Evolutionary conservation across 2,888 invertebrate genomes (phyloP), one percentile per base, ranked within the genome.

Genomic region (Pristionchus maxplancki): DNA sequence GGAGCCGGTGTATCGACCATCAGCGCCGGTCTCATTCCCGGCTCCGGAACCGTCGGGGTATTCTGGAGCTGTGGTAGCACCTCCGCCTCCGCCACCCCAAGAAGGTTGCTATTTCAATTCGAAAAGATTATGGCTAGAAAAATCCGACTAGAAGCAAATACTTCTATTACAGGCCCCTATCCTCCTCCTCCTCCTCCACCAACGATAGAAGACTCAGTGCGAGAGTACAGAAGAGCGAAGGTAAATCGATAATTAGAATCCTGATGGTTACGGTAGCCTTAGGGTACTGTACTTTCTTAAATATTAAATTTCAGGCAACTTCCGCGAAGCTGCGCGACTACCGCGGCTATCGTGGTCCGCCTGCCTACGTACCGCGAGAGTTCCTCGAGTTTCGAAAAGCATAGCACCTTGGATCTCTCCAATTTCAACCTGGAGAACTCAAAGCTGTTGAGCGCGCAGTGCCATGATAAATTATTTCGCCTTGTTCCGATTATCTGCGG

Each of bases 11-110:
- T 78, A 78, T 44, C 9, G 78, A 13, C 78, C 78, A 28, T 78
- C 78, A n/a, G 44, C 40, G 13, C 48, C 78, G n/a, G 37, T 71
- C 24, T 17, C 24, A 40, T 78, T 40, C 20, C 78, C 78, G n/a
- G 34, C 48, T n/a, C 78, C 78, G 24, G 78, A 78, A 17, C 78
- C 78, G n/a, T 78, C 78, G 17, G 78, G 78, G 28, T 78, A 78
- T 15, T 44, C 78, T 5, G 44, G 44, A 11, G 44, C 24, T 0
- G 78, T 78, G 6, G 44, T 78, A n/a, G 78, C 78, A 2, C 78
- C 78, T 44, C 71, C 74, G n/a, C 44, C 40, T 3, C 40, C 44
- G 11, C 78, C 78, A 8, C 44, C 34, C 31, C 58, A 58, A 58
- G 58, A 58, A n/a, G 58, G 58, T 58, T 20, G 58, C 3, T 53